Conservation (phyloP, 2,113 vertebrate genomes). For the Aleadryas rufinucha region DNA sequence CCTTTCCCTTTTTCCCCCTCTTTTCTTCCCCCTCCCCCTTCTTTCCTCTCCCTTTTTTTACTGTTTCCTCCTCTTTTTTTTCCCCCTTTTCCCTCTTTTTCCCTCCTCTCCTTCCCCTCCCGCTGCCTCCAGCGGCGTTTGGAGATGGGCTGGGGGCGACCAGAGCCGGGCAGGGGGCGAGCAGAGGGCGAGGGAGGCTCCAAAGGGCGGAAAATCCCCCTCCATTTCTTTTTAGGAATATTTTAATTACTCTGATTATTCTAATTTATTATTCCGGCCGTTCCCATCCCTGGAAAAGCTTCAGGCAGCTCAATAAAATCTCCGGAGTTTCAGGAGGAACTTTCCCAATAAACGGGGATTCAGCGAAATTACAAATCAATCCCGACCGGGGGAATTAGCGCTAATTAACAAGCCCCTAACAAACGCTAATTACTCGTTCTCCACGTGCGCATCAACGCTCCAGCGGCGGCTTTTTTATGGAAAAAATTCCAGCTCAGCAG, state of each 20-base stretch:
- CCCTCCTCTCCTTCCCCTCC: background rate
- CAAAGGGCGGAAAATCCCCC: background rate
- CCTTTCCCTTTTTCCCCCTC: background rate
- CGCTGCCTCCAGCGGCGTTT: slow-evolving; percentile 25
- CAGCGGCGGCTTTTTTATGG: slow-evolving; percentile 2
- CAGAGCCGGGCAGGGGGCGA: slow-evolving; percentile 21
- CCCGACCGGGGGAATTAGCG: background rate
- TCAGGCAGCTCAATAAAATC: background rate
- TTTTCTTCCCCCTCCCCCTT: too few relatives aligned
- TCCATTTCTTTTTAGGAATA: background rate
- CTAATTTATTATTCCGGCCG: background rate
- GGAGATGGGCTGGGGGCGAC: slow-evolving; percentile 47
- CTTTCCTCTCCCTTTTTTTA: background rate
- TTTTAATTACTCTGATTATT: background rate
- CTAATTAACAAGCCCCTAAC: slow-evolving; percentile 54
- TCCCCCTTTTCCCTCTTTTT: rapidly evolving
- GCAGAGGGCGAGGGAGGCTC: slow-evolving; percentile 69
- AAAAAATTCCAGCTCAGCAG: background rate
- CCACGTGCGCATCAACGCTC: slow-evolving; percentile 29
- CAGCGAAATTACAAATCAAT: background rate
- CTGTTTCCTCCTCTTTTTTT: too few relatives aligned
- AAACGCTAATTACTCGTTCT: slow-evolving; percentile 34
- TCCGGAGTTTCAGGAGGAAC: background rate
- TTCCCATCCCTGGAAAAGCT: background rate
- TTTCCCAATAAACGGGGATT: background rate